These are phyloP conservation scores for Zeus faber DNA, from an alignment of 2,113 vertebrate species.

Conservation along the genomic window DNA sequence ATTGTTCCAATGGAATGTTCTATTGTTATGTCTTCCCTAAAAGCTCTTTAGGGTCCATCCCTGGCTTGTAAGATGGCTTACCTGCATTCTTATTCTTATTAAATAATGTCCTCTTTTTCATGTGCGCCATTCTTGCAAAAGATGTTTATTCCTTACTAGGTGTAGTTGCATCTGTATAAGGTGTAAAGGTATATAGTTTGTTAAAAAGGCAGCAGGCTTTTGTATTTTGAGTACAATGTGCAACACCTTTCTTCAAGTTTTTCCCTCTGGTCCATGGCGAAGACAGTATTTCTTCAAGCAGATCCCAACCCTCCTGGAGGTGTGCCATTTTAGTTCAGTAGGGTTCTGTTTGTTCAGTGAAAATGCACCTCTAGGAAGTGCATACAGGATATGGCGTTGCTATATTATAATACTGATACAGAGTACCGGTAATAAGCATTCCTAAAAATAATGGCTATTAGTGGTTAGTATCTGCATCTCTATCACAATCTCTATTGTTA, in stretches of 20 bases:
- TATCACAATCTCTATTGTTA: neutral
- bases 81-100: neutral
- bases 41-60: neutral
- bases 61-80: neutral
- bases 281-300: slow-evolving; percentile 10
- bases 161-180: too few relatives aligned
- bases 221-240: neutral
- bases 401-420: slow-evolving; percentile 12
- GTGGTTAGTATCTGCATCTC: neutral
- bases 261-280: slow-evolving; percentile 12
- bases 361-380: slow-evolving; percentile 38
- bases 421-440: slow-evolving; percentile 7
- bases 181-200: too few relatives aligned
- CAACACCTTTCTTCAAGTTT: neutral
- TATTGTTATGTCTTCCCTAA: slow-evolving; percentile 27
- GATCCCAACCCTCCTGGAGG: slow-evolving; percentile 56
- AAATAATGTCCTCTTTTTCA: too few relatives aligned
- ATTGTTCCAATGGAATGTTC: slow-evolving; percentile 12
- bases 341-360: slow-evolving; percentile 59
- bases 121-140: too few relatives aligned
- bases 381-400: slow-evolving; percentile 38
- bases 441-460: neutral
- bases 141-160: too few relatives aligned
- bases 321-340: slow-evolving; percentile 53
- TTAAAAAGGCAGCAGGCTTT: too few relatives aligned